These are phyloP conservation scores for Clytia hemisphaerica DNA, from an alignment of 30 jellyfish, hydroid and myxozoan species.

Conservation along the genomic window DNA sequence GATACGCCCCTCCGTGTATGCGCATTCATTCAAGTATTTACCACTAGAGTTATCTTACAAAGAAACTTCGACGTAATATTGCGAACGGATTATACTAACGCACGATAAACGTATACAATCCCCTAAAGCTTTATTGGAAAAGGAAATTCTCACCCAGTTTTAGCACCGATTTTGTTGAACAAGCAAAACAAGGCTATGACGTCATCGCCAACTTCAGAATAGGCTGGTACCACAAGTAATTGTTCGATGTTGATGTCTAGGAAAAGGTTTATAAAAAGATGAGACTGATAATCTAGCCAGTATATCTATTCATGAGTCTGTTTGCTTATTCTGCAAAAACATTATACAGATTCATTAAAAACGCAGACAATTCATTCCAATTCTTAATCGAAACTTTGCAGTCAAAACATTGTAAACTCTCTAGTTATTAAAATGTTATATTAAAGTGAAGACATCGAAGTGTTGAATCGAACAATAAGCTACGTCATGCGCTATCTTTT, in stretches of 20 bases:
- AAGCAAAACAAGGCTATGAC: slow-evolving; percentile 68
- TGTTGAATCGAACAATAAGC: too few species aligned
- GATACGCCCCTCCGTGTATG: too few species aligned
- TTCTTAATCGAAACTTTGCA: too few species aligned
- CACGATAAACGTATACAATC: too few species aligned
- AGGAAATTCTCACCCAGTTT: slow-evolving; percentile 47
- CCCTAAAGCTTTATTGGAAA: too few species aligned
- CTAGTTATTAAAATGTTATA: too few species aligned
- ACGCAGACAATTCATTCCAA: background rate
- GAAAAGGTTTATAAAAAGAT: background rate
- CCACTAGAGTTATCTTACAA: background rate
- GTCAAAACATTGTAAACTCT: too few species aligned
- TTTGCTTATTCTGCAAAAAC: background rate
- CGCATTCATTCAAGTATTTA: too few species aligned
- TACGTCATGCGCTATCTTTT: background rate
- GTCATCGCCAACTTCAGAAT: slow-evolving; percentile 39
- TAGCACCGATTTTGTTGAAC: slow-evolving; percentile 52
- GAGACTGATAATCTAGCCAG: background rate
- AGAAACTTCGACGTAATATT: too few species aligned
- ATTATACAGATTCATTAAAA: background rate
- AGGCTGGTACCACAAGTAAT: slow-evolving; percentile 60
- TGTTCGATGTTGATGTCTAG: slow-evolving; percentile 41
- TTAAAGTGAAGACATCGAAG: background rate
- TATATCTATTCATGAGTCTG: background rate
- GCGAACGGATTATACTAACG: too few species aligned